Percentiles rank a stretch among this genome's conserved stretches.
These are phyloP conservation scores for Sipha maydis DNA, from an alignment of 2,888 invertebrate species.

Conservation along the genomic window DNA sequence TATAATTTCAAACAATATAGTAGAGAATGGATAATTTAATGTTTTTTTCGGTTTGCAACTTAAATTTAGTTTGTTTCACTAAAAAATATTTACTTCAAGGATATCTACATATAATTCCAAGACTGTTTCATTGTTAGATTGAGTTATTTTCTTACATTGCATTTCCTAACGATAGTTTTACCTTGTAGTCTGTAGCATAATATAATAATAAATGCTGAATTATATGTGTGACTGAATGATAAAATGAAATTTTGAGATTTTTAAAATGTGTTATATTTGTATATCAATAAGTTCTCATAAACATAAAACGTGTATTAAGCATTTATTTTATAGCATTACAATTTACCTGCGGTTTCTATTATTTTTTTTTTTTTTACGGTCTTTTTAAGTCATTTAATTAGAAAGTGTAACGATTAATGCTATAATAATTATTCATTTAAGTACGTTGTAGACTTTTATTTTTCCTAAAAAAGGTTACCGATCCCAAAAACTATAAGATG, in stretches of 20 bases:
- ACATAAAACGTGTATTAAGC: background rate
- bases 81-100: constrained; percentile 35
- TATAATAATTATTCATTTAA: no score
- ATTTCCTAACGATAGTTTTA: background rate
- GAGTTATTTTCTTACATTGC: background rate
- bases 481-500: no score
- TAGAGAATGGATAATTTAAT: constrained; percentile 11
- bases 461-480: no score
- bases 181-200: background rate
- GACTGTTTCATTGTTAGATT: background rate
- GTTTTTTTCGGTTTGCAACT: background rate
- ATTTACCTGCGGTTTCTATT: no score
- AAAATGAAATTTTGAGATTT: background rate
- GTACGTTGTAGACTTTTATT: no score
- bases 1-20: background rate
- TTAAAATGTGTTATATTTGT: background rate
- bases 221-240: background rate
- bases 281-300: background rate
- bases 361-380: no score
- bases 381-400: no score
- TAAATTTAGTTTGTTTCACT: background rate
- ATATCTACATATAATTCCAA: background rate
- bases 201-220: background rate
- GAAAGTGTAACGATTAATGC: no score
- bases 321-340: no score